Conservation (phyloP, 2,797 vertebrate species). For the Acanthopagrus latus region DNA sequence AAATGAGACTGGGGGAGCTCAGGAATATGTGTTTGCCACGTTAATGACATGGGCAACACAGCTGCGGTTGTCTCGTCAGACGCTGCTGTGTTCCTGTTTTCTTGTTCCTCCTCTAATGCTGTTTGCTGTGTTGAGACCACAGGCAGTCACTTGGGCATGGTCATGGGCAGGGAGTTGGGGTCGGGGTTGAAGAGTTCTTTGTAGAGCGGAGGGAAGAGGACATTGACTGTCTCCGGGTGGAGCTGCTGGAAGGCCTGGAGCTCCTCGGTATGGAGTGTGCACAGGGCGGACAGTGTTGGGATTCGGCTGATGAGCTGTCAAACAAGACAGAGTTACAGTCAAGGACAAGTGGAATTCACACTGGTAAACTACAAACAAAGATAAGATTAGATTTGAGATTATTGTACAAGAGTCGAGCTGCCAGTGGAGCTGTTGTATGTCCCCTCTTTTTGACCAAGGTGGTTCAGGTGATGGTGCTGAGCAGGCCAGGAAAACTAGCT, state of each 20-base stretch:
- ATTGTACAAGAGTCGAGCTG: background rate
- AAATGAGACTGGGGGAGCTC: conserved; percentile 54
- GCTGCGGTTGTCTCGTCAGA: conserved; percentile 35
- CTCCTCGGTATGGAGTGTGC: conserved; percentile 98
- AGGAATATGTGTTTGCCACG: conserved; percentile 59
- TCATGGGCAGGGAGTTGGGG: conserved; percentile 90
- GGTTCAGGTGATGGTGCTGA: too few relatives aligned
- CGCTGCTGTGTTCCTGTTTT: conserved; percentile 78
- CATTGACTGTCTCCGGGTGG: conserved; percentile 98
- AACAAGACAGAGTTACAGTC: conserved; percentile 53
- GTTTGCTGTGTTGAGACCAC: conserved; percentile 71
- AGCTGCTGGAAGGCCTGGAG: conserved; percentile 99
- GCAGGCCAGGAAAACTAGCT: too few relatives aligned
- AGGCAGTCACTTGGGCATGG: conserved; percentile 94
- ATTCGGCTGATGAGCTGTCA: conserved; percentile 97
- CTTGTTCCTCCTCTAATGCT: conserved; percentile 71
- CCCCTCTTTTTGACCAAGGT: too few relatives aligned
- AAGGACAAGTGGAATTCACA: conserved; percentile 17
- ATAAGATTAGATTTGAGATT: conserved; percentile 1
- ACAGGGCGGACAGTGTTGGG: conserved; percentile 97
- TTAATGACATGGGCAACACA: conserved; percentile 41
- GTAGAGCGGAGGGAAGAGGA: conserved; percentile 98
- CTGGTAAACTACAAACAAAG: background rate
- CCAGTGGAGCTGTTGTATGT: background rate
- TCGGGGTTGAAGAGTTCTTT: conserved; percentile 99